A percentile compares a stretch with the other conserved stretches of the same genome.
phyloP scores from a whole-genome alignment of 1,140 invertebrate genomes.

The Drosophila virilis region DNA sequence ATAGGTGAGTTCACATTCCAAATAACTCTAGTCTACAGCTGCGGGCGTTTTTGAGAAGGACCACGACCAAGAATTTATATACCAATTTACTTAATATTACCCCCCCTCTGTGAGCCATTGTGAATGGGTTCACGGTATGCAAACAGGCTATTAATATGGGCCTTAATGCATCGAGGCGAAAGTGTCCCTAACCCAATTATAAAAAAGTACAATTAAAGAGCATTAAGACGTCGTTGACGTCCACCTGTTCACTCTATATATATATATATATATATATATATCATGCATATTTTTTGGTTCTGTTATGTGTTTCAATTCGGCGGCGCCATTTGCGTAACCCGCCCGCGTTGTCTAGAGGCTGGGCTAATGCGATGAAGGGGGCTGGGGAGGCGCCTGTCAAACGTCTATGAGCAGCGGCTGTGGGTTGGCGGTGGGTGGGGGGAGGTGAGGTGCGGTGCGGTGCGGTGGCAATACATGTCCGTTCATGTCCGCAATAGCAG shows the following conservation, averaged over 20 bases:
- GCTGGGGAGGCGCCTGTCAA: not conserved
- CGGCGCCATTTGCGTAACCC: slow-evolving; percentile 36
- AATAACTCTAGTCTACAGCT: no score
- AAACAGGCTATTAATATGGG: no score
- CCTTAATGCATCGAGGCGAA: no score
- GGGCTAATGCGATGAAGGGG: not conserved
- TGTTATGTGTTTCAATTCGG: slow-evolving; percentile 8
- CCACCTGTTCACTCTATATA: not conserved
- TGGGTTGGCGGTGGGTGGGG: no score
- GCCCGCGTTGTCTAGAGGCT: slow-evolving; percentile 1
- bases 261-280: not conserved
- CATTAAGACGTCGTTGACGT: slow-evolving; percentile 4
- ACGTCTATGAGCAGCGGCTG: not conserved
- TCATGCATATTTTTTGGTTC: not conserved
- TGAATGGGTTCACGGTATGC: no score
- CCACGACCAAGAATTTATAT: no score
- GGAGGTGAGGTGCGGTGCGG: no score
- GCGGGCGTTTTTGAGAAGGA: no score
- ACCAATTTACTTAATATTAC: no score
- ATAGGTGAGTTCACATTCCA: no score
- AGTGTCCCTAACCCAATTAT: not conserved
- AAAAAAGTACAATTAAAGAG: not conserved
- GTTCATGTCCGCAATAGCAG: not conserved
- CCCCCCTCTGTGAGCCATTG: no score
- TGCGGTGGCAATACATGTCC: no score